Evolutionary conservation across 2,797 vertebrate species (phyloP).

Genomic region (Spinibarbus caldwelli): DNA sequence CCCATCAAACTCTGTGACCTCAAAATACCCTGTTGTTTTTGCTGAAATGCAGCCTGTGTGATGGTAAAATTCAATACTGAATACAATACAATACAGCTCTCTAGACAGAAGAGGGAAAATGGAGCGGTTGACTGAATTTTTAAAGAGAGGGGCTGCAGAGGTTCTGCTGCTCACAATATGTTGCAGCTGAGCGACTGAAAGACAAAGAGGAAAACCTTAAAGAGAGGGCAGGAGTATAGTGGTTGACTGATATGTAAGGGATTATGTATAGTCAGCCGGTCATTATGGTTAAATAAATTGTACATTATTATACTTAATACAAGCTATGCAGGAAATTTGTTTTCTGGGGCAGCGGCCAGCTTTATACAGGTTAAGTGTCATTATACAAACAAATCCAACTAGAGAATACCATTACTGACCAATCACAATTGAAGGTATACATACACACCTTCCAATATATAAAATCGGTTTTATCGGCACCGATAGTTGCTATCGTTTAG

Average conservation of each 20-base stretch:
- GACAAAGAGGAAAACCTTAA: not conserved
- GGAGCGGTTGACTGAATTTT: not conserved
- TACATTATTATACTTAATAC: not conserved
- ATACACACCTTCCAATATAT: too few relatives aligned
- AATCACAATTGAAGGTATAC: too few relatives aligned
- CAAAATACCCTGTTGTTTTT: constrained; percentile 15
- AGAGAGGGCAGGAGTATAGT: not conserved
- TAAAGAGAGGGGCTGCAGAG: constrained; percentile 30
- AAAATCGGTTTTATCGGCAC: not conserved
- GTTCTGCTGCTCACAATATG: constrained; percentile 3
- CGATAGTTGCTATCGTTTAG: not conserved
- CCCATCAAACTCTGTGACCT: constrained; percentile 21
- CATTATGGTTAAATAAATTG: not conserved
- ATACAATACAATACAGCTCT: constrained; percentile 1
- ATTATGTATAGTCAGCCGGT: constrained; percentile 15
- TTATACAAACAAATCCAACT: not conserved
- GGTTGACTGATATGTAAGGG: not conserved
- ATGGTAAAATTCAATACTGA: constrained; percentile 30
- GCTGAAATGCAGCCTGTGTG: constrained; percentile 38
- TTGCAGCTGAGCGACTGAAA: not conserved
- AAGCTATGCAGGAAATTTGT: not conserved
- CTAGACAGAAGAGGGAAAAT: not conserved
- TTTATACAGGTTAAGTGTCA: not conserved
- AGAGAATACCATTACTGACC: not conserved
- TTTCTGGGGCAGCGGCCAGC: not conserved